Evolutionary conservation across 2,797 vertebrate genomes (phyloP).

Genomic region (Buceros bicornis): DNA sequence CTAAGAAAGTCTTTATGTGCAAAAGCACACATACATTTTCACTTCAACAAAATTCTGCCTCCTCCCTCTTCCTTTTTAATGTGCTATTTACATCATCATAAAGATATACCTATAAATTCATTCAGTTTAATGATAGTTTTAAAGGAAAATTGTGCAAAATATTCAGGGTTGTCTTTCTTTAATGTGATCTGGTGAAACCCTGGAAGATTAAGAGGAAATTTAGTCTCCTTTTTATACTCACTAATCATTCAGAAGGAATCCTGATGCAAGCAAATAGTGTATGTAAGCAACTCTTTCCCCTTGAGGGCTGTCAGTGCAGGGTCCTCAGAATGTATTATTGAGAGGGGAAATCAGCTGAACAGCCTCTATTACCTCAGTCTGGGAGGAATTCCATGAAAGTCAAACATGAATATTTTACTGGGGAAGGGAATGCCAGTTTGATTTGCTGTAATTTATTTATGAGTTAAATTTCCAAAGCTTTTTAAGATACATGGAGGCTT

Average conservation of each 20-base stretch:
- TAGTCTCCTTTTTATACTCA: not conserved
- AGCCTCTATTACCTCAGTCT: constrained; percentile 29
- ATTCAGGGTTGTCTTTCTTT: not conserved
- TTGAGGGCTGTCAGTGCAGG: not conserved
- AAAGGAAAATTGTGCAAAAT: not conserved
- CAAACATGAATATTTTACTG: constrained; percentile 68
- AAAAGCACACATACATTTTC: not conserved
- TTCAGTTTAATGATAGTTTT: not conserved
- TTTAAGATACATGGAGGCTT: not conserved
- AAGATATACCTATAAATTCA: not conserved
- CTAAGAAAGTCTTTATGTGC: not conserved
- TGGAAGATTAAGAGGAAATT: not conserved
- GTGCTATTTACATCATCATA: not conserved
- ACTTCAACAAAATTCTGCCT: not conserved
- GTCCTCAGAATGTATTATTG: constrained; percentile 46
- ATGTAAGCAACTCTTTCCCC: not conserved
- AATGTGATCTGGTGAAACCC: not conserved
- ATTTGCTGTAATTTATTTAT: constrained; percentile 55
- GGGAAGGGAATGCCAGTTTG: constrained; percentile 16
- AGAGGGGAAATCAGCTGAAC: constrained; percentile 16
- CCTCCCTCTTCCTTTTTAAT: not conserved
- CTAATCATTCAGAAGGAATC: not conserved
- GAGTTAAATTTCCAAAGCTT: constrained; percentile 49
- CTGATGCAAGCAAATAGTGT: not conserved
- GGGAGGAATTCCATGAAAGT: constrained; percentile 52